A percentile compares a stretch with the other conserved stretches of the same genome.
Conservation (phyloP, 64 coral and sea anemone species). For the Dendronephthya gigantea region DNA sequence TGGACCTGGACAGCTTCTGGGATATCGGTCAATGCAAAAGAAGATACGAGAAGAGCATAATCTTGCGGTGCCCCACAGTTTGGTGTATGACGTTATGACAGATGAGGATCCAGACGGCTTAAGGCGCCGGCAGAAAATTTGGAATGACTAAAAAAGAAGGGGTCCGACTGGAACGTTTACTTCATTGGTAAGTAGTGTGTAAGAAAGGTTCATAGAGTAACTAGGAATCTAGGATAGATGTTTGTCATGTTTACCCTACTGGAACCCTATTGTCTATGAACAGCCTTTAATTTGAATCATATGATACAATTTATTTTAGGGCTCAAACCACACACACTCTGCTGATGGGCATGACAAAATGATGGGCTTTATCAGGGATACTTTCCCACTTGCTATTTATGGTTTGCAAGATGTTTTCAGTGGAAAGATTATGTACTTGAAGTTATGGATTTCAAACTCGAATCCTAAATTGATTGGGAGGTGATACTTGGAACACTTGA, state of each 20-base stretch:
- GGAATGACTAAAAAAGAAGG: not conserved
- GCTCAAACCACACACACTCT: not conserved
- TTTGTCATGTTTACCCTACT: not conserved
- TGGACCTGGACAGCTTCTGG: not conserved
- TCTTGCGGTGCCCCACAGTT: not conserved
- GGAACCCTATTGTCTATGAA: not conserved
- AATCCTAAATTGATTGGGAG: not conserved
- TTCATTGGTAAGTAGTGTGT: not conserved
- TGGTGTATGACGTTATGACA: not conserved
- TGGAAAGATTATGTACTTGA: not conserved
- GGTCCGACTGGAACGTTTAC: not conserved
- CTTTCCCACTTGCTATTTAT: not conserved
- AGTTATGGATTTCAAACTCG: not conserved
- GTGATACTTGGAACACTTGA: not conserved
- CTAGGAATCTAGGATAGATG: not conserved
- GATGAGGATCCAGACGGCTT: not conserved
- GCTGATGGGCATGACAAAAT: not conserved
- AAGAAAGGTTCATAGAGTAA: not conserved
- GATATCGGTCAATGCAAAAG: not conserved
- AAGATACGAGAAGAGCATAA: not conserved
- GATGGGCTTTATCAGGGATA: not conserved
- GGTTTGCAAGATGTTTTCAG: conserved; percentile 2
- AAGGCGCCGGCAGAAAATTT: not conserved
- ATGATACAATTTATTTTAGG: not conserved
- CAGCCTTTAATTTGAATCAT: not conserved